These are phyloP conservation scores for Trididemnum clinides DNA, from an alignment of 23 tunicate species.

Conservation along the genomic window DNA sequence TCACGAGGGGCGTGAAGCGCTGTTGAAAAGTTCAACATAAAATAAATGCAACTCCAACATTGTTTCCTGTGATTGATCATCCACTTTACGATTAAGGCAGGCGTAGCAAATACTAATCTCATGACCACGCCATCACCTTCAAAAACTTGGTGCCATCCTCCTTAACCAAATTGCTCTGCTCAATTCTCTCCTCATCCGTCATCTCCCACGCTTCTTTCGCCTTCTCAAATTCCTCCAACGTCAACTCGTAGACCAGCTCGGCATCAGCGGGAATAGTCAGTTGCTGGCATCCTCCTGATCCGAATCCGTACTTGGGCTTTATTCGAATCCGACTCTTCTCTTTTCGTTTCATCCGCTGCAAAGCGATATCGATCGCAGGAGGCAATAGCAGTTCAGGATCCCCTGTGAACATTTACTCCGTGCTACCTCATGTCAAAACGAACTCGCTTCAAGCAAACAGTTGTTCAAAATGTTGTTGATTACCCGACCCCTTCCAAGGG, in stretches of 20 bases:
- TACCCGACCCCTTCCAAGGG: no score
- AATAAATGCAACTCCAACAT: no score
- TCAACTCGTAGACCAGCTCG: slow-evolving; percentile 51
- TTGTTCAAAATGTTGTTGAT: no score
- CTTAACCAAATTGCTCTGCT: slow-evolving; percentile 62
- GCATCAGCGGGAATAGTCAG: slow-evolving; percentile 63
- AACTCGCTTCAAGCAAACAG: no score
- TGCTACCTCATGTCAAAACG: no score
- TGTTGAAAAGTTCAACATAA: no score
- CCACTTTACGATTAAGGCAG: no score
- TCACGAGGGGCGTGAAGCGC: no score
- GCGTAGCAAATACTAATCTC: no score
- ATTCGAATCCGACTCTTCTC: slow-evolving; percentile 54
- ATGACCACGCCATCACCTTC: no score
- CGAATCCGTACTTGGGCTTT: slow-evolving; percentile 70
- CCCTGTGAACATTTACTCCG: no score
- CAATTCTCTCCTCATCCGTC: slow-evolving; percentile 79
- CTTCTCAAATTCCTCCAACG: slow-evolving; percentile 67
- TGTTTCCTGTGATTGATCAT: no score
- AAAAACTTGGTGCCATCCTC: slow-evolving; percentile 77
- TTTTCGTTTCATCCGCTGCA: slow-evolving; percentile 73
- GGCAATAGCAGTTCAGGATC: slow-evolving; percentile 23
- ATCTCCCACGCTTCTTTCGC: slow-evolving; percentile 93
- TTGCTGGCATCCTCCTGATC: slow-evolving; percentile 20
- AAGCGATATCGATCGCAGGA: slow-evolving; percentile 61